phyloP scores from a whole-genome alignment of 2,797 vertebrate species.

The Taenioides sp. region DNA sequence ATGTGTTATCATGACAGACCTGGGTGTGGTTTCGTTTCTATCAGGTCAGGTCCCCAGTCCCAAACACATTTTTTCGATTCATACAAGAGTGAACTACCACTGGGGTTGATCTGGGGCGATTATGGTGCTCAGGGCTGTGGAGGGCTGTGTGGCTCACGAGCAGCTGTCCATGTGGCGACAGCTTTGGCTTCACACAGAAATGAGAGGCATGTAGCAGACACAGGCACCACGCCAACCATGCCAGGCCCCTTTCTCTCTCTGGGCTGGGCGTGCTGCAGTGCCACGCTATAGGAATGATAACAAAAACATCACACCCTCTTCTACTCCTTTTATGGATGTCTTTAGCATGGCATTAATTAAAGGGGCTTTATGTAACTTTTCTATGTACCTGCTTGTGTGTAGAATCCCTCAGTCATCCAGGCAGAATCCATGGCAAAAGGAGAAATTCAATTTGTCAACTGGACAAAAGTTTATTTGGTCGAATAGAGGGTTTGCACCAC shows the following conservation, averaged over 20 bases:
- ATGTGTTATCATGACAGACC: no score
- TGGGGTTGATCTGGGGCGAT: constrained; percentile 40
- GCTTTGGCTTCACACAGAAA: constrained; percentile 75
- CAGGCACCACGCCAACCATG: constrained; percentile 65
- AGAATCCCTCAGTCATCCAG: no score
- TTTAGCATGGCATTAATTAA: constrained; percentile 1
- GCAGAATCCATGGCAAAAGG: no score
- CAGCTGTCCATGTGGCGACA: constrained; percentile 84
- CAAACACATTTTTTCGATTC: constrained; percentile 55
- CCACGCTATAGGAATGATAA: constrained; percentile 57
- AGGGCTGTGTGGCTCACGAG: constrained; percentile 55
- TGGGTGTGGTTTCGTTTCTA: constrained; percentile 54
- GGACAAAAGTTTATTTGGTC: no score
- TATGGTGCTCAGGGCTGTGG: constrained; percentile 50
- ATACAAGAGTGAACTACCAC: constrained; percentile 43
- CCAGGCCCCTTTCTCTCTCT: constrained; percentile 57
- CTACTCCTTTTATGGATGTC: constrained; percentile 5
- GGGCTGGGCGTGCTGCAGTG: constrained; percentile 52
- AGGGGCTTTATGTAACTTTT: neutral
- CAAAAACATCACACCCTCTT: constrained; percentile 40
- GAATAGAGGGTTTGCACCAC: no score
- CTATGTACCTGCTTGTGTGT: no score
- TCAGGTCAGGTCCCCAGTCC: constrained; percentile 57
- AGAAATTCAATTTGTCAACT: no score
- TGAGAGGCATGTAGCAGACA: constrained; percentile 73